Evolutionary conservation across 2,888 invertebrate genomes (phyloP).

Genomic region (Serrognathus titanus): DNA sequence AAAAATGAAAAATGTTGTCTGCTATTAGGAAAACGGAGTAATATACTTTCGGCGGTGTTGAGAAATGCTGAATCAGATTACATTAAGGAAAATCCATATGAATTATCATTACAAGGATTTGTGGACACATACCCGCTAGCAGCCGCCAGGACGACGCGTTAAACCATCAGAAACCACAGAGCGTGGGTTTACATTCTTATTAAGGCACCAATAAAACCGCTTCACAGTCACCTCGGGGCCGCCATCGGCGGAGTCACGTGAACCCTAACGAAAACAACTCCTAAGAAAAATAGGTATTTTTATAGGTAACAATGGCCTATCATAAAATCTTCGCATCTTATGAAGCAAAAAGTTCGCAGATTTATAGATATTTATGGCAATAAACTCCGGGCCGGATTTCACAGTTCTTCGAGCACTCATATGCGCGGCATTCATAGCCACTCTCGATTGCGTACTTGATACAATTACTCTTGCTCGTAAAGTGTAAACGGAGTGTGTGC

Average conservation of each 20-base stretch:
- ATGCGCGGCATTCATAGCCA: neutral
- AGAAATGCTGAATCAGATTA: slow-evolving; percentile 19
- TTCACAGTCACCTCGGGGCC: slow-evolving; percentile 31
- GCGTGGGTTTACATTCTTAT: slow-evolving; percentile 27
- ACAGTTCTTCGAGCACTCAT: slow-evolving; percentile 12
- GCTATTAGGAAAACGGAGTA: no score
- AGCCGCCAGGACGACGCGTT: slow-evolving; percentile 32
- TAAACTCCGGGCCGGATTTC: slow-evolving; percentile 13
- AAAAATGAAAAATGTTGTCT: no score
- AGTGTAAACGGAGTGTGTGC: slow-evolving; percentile 18
- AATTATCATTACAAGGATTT: slow-evolving; percentile 12
- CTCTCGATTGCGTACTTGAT: slow-evolving; percentile 14
- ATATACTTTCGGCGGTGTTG: no score
- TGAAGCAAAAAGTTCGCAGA: slow-evolving; percentile 37
- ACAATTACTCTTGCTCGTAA: slow-evolving; percentile 18
- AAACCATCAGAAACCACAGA: slow-evolving; percentile 19
- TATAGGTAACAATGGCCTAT: slow-evolving; percentile 45
- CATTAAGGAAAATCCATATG: slow-evolving; percentile 15
- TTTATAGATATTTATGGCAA: slow-evolving; percentile 32
- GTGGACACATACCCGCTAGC: slow-evolving; percentile 30
- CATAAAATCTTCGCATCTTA: slow-evolving; percentile 40
- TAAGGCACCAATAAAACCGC: slow-evolving; percentile 37
- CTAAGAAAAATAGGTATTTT: slow-evolving; percentile 42
- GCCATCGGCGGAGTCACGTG: slow-evolving; percentile 33
- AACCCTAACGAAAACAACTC: slow-evolving; percentile 37